These are phyloP conservation scores for Etheostoma perlongum DNA, from an alignment of 2,797 vertebrate genomes.

Conservation along the genomic window DNA sequence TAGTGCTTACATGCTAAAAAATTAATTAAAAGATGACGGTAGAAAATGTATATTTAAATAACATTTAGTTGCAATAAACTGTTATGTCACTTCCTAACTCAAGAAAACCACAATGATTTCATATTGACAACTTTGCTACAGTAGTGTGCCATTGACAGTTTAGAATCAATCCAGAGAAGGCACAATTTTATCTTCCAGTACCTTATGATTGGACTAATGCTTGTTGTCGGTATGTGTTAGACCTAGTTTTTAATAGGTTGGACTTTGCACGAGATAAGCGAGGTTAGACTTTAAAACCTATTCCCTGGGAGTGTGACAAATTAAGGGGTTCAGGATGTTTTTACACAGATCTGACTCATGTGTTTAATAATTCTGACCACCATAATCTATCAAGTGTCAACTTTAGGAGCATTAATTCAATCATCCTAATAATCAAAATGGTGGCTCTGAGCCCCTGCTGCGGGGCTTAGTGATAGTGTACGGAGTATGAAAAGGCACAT, in stretches of 20 bases:
- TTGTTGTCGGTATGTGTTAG: slow-evolving; percentile 26
- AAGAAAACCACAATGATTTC: slow-evolving; percentile 1
- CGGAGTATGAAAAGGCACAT: slow-evolving; percentile 77
- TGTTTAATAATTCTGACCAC: slow-evolving; percentile 66
- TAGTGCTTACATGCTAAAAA: not conserved
- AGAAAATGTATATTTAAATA: not conserved
- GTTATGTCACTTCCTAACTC: too few species aligned
- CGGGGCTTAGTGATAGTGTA: slow-evolving; percentile 66
- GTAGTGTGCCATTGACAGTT: not conserved
- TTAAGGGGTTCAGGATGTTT: slow-evolving; percentile 61
- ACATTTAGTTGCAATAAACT: not conserved
- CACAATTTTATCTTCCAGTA: slow-evolving; percentile 3
- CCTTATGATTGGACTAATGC: slow-evolving; percentile 12
- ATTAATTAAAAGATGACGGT: not conserved
- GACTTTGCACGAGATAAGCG: slow-evolving; percentile 52
- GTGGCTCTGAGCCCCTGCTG: slow-evolving; percentile 70
- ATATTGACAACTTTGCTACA: not conserved
- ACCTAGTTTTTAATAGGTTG: slow-evolving; percentile 41
- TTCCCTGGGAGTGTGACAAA: slow-evolving; percentile 48
- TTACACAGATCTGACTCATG: slow-evolving; percentile 67
- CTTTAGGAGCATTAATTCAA: slow-evolving; percentile 76
- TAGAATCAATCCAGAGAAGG: slow-evolving; percentile 17
- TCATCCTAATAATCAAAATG: slow-evolving; percentile 81
- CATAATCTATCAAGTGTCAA: slow-evolving; percentile 78
- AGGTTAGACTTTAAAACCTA: slow-evolving; percentile 54